Percentiles rank a stretch among this genome's conserved stretches.
These are phyloP conservation scores for Sycophila sp. DNA, from an alignment of 1,140 invertebrate species.

Conservation along the genomic window DNA sequence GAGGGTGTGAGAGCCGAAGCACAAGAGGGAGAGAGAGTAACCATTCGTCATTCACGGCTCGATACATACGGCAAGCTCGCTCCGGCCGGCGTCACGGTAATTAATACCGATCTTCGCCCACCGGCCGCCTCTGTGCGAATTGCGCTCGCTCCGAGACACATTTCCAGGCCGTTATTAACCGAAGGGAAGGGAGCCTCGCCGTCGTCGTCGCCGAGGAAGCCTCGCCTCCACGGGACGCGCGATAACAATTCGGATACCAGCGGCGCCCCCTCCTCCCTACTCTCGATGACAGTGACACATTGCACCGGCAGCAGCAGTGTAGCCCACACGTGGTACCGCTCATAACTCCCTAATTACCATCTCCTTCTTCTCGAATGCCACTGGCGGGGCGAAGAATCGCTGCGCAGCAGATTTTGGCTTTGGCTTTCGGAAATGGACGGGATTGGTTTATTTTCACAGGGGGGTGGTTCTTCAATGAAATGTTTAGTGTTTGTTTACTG, in stretches of 20 bases:
- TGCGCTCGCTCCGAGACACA: slow-evolving; percentile 41
- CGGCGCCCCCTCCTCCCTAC: background rate
- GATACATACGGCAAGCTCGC: background rate
- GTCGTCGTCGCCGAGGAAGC: background rate
- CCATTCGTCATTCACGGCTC: slow-evolving; percentile 28
- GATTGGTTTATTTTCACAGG: too few relatives aligned
- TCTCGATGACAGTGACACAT: slow-evolving; percentile 63
- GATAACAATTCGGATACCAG: slow-evolving; percentile 57
- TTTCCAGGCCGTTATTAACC: slow-evolving; percentile 53
- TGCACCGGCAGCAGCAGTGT: slow-evolving; percentile 39
- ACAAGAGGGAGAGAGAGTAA: background rate
- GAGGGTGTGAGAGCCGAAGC: background rate
- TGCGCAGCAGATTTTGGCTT: too few relatives aligned
- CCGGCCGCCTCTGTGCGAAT: slow-evolving; percentile 18
- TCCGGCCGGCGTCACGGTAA: slow-evolving; percentile 3
- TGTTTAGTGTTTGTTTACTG: too few relatives aligned
- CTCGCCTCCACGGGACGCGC: slow-evolving; percentile 21
- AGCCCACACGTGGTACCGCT: slow-evolving; percentile 36
- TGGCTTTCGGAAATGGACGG: too few relatives aligned
- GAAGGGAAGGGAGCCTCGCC: slow-evolving; percentile 29
- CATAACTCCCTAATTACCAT: slow-evolving; percentile 61
- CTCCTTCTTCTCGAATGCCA: too few relatives aligned
- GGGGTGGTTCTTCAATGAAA: too few relatives aligned
- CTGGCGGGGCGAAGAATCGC: too few relatives aligned
- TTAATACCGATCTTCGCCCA: slow-evolving; percentile 29